phyloP scores from a whole-genome alignment of 2,888 invertebrate species.

The Diarsia mendica region DNA sequence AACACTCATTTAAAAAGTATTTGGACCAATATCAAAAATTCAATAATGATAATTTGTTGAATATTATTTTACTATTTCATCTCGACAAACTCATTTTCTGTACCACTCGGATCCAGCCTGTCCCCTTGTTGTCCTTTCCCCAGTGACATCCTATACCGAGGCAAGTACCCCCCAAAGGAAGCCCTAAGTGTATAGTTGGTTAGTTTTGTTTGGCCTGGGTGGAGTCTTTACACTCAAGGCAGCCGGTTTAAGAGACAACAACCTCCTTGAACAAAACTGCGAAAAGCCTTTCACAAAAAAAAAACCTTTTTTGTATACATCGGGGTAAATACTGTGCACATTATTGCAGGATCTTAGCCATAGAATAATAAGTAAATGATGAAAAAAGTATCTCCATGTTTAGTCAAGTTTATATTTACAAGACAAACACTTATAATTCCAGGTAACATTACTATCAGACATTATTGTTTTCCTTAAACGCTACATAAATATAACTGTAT shows the following conservation, averaged over 20 bases:
- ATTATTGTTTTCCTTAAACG: conserved; percentile 40
- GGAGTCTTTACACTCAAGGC: too few species aligned
- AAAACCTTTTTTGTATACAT: not conserved
- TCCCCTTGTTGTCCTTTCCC: too few species aligned
- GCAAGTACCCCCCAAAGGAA: too few species aligned
- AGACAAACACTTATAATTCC: not conserved
- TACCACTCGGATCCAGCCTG: too few species aligned
- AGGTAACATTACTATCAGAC: conserved; percentile 15
- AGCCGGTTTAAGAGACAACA: too few species aligned
- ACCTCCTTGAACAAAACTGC: too few species aligned
- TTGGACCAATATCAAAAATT: not conserved
- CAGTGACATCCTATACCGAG: too few species aligned
- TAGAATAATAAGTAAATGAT: not conserved
- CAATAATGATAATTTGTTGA: not conserved
- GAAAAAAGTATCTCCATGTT: not conserved
- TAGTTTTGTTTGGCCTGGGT: too few species aligned
- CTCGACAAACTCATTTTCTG: not conserved
- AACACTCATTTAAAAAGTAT: not conserved
- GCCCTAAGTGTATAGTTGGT: too few species aligned
- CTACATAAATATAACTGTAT: conserved; percentile 11
- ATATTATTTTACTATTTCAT: not conserved
- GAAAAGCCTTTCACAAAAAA: too few species aligned
- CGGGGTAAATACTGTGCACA: not conserved
- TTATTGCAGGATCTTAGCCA: not conserved
- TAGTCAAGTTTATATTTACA: not conserved